Evolutionary conservation across 2,888 invertebrate genomes (phyloP), one percentile per base, ranked within the genome.

Genomic region (Drosophila mimetica): DNA sequence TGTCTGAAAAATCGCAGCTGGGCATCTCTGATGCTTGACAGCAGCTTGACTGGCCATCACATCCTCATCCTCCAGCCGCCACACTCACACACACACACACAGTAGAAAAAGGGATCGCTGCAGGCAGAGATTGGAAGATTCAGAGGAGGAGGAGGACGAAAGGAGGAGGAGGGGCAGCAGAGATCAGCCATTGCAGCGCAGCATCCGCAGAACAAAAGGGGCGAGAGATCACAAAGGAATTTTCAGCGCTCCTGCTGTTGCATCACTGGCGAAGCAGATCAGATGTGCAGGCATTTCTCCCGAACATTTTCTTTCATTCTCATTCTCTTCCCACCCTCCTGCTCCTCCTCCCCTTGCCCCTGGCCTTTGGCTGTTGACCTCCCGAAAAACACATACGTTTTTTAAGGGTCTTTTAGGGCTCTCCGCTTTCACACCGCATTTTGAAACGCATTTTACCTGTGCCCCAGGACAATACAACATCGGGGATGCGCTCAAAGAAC

Each of bases 101-200:
- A 44, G 28, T 69, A 47, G 51, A 74, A 81, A 86, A 81, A 85
- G 87, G 88, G 82, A 87, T 87, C 88, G 69, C 63, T 71, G 74
- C 79, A 72, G 60, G 52, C 73, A 39, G 48, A 18, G 64, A 61
- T 61, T 60, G 32, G 9, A 50, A 51, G 50, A 46, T 30, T 30
- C 30, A 9, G 16, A 37, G 53, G 61, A 42, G 44, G 52, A 16
- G 14, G 32, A 25, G 28, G 52, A 36, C 11, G 32, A 32, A 3
- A 22, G 4, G 20, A 39, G 41, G 34, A 42, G 22, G 34, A 34
- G 25, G 37, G 18, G 39, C 16, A 4, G 28, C 34, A 39, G 22
- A 46, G 69, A 55, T 44, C 51, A 67, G 39, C 44, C 65, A 66
- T 51, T 57, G 41, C 71, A 66, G 46, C 30, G 37, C 41, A 44